Evolutionary conservation across 2,888 invertebrate genomes (phyloP), one percentile per base, ranked within the genome.

Genomic region (Monoplex corrugatus): DNA sequence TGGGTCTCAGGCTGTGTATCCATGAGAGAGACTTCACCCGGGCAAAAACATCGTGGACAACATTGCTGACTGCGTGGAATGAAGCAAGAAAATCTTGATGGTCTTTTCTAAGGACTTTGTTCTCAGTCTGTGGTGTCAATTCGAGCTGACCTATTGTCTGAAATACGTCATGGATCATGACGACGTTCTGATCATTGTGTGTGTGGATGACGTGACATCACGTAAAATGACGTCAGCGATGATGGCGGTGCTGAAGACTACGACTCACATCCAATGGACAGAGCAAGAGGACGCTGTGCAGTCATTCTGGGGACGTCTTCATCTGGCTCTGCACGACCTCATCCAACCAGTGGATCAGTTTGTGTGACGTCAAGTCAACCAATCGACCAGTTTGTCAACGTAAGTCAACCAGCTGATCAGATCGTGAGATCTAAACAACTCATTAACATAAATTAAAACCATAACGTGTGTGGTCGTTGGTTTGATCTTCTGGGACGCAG

Each of bases 1-100:
- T 87, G 89, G 72, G 87, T 5, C 85, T 92, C 1, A 78, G 80
- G 35, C 72, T 97, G 0, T 98, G 97, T 92, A 95, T 98, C 6
- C 97, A 98, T 91, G 97, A 97, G 94, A 96, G 98, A 80, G 97
- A 98, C 93, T 98, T 97, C 94, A 97, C 97, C 97, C 97, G 35
- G 97, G 97, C 0, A 96, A 97, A 0, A 97, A 97, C 6, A 97
- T 98, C 89, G 95, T 97, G 90, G 97, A 97, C 94, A 98, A 97
- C 92, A 97, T 98, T 91, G 97, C 97, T 0, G 97, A 97, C 0
- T 97, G 97, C 93, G 97, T 98, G 97, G 97, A 97, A 92, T 96
- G 97, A 0, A 97, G 97, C 0, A 96, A 97, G 40, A 97, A 97
- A 6, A 97, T 97, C 0, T 96, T 97, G 96, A 95, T 97, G 89